These are phyloP conservation scores for Tachysurus vachellii DNA, from an alignment of 2,113 vertebrate species.

Conservation along the genomic window DNA sequence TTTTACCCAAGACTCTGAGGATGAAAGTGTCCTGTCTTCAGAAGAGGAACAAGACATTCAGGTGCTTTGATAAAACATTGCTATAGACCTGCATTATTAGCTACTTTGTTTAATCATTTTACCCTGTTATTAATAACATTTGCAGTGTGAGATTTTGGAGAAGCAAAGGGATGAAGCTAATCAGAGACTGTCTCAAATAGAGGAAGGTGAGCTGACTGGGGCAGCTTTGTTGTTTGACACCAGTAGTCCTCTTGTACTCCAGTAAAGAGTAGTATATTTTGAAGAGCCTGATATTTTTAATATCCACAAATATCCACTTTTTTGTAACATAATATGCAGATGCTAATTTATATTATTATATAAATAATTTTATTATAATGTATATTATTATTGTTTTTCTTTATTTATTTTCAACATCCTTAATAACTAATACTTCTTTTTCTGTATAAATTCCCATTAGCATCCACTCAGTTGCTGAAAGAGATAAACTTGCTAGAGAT, in stretches of 20 bases:
- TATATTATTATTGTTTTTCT: too few relatives aligned
- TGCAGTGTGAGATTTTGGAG: slow-evolving; percentile 62
- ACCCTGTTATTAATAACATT: neutral
- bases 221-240: neutral
- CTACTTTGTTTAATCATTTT: neutral
- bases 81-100: neutral
- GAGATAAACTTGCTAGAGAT: slow-evolving; percentile 75
- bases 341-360: neutral
- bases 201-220: slow-evolving; percentile 69
- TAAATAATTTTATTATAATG: too few relatives aligned
- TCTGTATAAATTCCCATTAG: slow-evolving; percentile 52
- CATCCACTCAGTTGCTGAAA: slow-evolving; percentile 72
- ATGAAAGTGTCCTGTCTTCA: slow-evolving; percentile 56
- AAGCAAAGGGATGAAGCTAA: slow-evolving; percentile 64
- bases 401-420: neutral
- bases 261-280: neutral
- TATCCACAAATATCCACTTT: neutral
- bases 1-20: slow-evolving; percentile 58
- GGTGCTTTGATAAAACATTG: slow-evolving; percentile 46
- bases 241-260: neutral
- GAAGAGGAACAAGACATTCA: slow-evolving; percentile 71
- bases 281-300: neutral
- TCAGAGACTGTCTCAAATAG: slow-evolving; percentile 67
- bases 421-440: neutral
- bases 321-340: neutral